Percentiles rank a stretch among this genome's conserved stretches.
Conservation (phyloP, 1,140 invertebrate genomes). For the Acromyrmex echinatior region DNA sequence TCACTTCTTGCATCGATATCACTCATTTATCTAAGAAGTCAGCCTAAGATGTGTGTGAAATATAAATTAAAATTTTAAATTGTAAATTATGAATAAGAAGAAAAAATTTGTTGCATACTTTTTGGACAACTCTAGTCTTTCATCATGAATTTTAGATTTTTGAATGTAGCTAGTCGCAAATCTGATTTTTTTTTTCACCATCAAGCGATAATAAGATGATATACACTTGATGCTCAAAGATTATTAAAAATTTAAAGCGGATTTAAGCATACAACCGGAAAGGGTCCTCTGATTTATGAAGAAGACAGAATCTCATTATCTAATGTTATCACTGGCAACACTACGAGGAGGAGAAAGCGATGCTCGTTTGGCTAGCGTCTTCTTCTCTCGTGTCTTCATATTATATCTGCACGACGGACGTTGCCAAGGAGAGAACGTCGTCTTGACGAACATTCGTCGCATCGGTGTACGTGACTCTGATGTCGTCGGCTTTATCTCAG, state of each 20-base stretch:
- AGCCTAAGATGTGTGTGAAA: not conserved
- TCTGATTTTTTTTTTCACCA: not conserved
- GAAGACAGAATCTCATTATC: conserved; percentile 57
- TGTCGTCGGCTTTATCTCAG: conserved; percentile 48
- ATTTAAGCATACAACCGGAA: conserved; percentile 37
- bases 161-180: not conserved
- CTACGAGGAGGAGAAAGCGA: not conserved
- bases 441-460: conserved; percentile 42
- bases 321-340: conserved; percentile 58
- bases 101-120: not conserved
- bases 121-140: not conserved
- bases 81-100: not conserved
- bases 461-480: conserved; percentile 39
- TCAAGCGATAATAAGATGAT: conserved; percentile 33
- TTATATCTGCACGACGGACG: conserved; percentile 16
- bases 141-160: not conserved
- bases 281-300: conserved; percentile 46
- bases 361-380: conserved; percentile 53
- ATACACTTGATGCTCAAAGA: conserved; percentile 50
- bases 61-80: not conserved
- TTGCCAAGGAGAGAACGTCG: not conserved
- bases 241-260: conserved; percentile 56
- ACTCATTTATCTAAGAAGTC: not conserved
- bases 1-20: not conserved
- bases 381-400: conserved; percentile 40